Evolutionary conservation across 2,797 vertebrate genomes (phyloP).

Genomic region (Enteromius mattozi): DNA sequence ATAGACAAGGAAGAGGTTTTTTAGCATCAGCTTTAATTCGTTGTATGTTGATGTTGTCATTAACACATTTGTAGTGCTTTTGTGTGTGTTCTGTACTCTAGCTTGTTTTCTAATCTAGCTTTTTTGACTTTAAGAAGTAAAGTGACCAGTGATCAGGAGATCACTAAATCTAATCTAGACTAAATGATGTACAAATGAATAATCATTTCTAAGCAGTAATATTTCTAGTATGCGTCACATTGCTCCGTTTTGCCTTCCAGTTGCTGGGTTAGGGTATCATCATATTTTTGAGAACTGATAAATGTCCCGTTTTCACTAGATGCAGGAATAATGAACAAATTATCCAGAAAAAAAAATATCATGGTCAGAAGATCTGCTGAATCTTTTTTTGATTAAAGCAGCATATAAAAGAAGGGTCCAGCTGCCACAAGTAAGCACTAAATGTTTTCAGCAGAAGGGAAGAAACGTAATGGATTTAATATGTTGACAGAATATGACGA

Average conservation of each 20-base stretch:
- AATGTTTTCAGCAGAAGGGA: neutral
- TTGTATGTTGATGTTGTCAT: neutral
- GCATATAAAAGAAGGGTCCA: neutral
- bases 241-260: neutral
- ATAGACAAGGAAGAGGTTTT: constrained; percentile 12
- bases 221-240: neutral
- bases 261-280: neutral
- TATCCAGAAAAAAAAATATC: neutral
- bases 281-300: neutral
- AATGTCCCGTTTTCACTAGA: neutral
- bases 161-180: neutral
- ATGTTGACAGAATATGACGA: neutral
- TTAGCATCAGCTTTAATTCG: neutral
- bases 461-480: neutral
- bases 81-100: neutral
- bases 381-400: neutral
- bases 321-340: neutral
- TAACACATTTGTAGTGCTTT: neutral
- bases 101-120: neutral
- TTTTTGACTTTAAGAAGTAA: neutral
- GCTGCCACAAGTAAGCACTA: neutral
- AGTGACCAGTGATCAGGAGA: neutral
- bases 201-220: neutral
- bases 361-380: neutral
- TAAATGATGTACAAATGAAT: neutral